A percentile compares a stretch with the other conserved stretches of the same genome.
These are phyloP conservation scores for Epinephelus fuscoguttatus DNA, from an alignment of 2,113 vertebrate species.

Conservation along the genomic window DNA sequence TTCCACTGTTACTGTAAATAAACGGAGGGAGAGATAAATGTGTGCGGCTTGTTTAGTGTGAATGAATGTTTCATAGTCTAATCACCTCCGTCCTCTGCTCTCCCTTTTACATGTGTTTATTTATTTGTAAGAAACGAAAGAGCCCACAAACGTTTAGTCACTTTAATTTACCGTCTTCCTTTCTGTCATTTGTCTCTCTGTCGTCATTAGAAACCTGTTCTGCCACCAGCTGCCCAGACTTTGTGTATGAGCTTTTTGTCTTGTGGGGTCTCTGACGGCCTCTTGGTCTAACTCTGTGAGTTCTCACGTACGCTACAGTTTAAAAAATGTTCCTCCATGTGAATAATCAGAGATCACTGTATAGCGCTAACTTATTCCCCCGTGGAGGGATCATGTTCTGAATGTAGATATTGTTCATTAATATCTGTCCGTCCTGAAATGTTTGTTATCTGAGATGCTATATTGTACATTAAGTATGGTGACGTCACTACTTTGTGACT, in stretches of 20 bases:
- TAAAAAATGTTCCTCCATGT: slow-evolving; percentile 49
- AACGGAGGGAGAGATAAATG: neutral
- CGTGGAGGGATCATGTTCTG: slow-evolving; percentile 58
- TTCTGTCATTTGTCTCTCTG: slow-evolving; percentile 20
- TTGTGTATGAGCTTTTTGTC: slow-evolving; percentile 33
- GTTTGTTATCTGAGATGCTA: slow-evolving; percentile 77
- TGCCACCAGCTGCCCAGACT: slow-evolving; percentile 40
- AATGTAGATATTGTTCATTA: slow-evolving; percentile 82
- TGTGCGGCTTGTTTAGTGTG: slow-evolving; percentile 16
- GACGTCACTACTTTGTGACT: slow-evolving; percentile 75
- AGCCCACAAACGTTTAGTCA: slow-evolving; percentile 8
- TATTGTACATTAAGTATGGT: slow-evolving; percentile 81
- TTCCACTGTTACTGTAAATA: slow-evolving; percentile 37
- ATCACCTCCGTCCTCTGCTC: neutral
- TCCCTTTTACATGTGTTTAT: slow-evolving; percentile 31
- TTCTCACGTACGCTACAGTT: slow-evolving; percentile 51
- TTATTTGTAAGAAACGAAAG: slow-evolving; percentile 48
- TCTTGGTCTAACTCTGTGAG: slow-evolving; percentile 35
- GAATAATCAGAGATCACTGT: slow-evolving; percentile 67
- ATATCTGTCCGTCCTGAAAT: slow-evolving; percentile 69
- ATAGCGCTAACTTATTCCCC: slow-evolving; percentile 77
- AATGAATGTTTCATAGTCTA: slow-evolving; percentile 38
- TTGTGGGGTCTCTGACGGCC: slow-evolving; percentile 8
- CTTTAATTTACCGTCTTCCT: neutral
- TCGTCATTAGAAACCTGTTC: slow-evolving; percentile 36